These are phyloP conservation scores for Morone chrysops DNA, from an alignment of 2,113 vertebrate genomes.

Conservation along the genomic window DNA sequence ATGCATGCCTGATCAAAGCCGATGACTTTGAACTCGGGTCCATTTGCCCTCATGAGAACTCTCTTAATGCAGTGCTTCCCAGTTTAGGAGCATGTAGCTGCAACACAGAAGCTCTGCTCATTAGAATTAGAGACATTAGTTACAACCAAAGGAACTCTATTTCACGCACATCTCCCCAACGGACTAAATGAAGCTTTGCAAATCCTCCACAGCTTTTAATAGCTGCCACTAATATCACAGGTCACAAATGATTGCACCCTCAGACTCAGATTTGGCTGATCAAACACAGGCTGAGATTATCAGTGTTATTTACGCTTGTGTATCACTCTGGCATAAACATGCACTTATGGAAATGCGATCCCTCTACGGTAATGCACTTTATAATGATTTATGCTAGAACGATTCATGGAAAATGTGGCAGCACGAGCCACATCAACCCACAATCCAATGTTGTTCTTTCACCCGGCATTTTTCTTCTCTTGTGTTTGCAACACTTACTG, in stretches of 20 bases:
- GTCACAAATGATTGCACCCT: constrained; percentile 79
- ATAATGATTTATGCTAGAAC: constrained; percentile 78
- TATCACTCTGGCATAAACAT: constrained; percentile 78
- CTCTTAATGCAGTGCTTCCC: constrained; percentile 72
- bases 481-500: constrained; percentile 20
- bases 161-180: constrained; percentile 79
- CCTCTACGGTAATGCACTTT: constrained; percentile 77
- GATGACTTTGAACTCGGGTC: constrained; percentile 72
- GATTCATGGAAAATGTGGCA: constrained; percentile 61
- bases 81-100: constrained; percentile 74
- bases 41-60: constrained; percentile 74
- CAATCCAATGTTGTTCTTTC: constrained; percentile 32
- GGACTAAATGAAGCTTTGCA: constrained; percentile 81
- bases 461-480: neutral
- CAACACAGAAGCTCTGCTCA: constrained; percentile 66
- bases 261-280: constrained; percentile 77
- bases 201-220: constrained; percentile 81
- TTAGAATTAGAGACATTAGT: constrained; percentile 82
- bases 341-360: constrained; percentile 78
- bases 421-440: constrained; percentile 43
- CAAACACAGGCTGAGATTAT: constrained; percentile 80
- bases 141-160: constrained; percentile 82
- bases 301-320: constrained; percentile 80
- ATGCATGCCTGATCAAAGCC: constrained; percentile 55
- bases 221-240: constrained; percentile 80